Conservation (phyloP, 2,888 invertebrate species). For the Drosophila anomelani region DNA sequence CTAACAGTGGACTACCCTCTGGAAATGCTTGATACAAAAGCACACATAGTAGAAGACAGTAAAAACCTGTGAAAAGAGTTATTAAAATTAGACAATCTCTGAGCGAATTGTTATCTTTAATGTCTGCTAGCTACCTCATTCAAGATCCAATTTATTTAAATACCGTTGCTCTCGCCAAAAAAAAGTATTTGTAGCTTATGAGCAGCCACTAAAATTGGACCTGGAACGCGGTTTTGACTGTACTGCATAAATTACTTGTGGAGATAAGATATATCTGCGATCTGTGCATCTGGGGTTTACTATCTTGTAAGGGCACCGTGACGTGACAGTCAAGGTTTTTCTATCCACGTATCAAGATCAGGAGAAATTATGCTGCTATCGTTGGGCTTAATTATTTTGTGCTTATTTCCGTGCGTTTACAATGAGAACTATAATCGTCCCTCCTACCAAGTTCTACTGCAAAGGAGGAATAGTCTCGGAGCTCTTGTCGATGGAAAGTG, state of each 20-base stretch:
- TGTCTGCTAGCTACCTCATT: conserved; percentile 10
- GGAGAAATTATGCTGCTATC: conserved; percentile 27
- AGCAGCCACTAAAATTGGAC: neutral
- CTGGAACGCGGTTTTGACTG: conserved; percentile 8
- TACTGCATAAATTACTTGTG: conserved; percentile 26
- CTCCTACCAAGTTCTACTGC: conserved; percentile 36
- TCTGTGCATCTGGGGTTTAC: conserved; percentile 23
- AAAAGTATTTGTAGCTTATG: neutral
- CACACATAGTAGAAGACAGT: conserved; percentile 12
- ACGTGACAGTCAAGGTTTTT: conserved; percentile 34
- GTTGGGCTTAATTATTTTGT: conserved; percentile 15
- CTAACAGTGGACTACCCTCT: conserved; percentile 5
- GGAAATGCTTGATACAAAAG: conserved; percentile 14
- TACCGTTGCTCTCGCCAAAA: conserved; percentile 2
- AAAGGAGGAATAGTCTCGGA: conserved; percentile 10
- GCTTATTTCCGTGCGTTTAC: conserved; percentile 16
- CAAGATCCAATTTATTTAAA: conserved; percentile 16
- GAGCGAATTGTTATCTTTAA: conserved; percentile 7
- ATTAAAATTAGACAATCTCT: conserved; percentile 10
- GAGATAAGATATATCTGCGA: conserved; percentile 21
- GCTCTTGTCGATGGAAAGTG: conserved; percentile 21
- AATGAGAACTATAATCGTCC: conserved; percentile 21
- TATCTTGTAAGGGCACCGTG: conserved; percentile 28
- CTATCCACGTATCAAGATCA: conserved; percentile 11
- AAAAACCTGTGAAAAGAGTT: conserved; percentile 23